These are phyloP conservation scores for Epirrita christyi DNA, from an alignment of 2,888 invertebrate genomes.

Conservation along the genomic window DNA sequence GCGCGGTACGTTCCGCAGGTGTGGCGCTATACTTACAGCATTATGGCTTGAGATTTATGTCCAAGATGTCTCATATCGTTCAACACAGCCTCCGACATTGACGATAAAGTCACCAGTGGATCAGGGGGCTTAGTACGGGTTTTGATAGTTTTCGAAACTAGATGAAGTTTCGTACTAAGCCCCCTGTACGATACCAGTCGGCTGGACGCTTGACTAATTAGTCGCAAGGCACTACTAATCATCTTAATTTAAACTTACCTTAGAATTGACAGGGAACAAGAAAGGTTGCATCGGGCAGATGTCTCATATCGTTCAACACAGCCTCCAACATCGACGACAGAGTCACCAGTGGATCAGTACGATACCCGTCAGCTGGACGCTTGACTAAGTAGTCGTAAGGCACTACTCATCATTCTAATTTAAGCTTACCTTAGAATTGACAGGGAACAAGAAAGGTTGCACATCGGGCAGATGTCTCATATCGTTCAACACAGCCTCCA, in stretches of 20 bases:
- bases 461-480: conserved; percentile 96
- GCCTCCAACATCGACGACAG: conserved; percentile 95
- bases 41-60: too few relatives aligned
- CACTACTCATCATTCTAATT: too few relatives aligned
- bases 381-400: conserved; percentile 94
- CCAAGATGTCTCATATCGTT: conserved; percentile 96
- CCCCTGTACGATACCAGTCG: conserved; percentile 95
- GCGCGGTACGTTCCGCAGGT: too few relatives aligned
- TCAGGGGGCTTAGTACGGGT: too few relatives aligned
- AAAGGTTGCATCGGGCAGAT: conserved; percentile 96
- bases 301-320: conserved; percentile 96
- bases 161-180: too few relatives aligned
- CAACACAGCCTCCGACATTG: conserved; percentile 94
- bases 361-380: conserved; percentile 93
- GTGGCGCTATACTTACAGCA: too few relatives aligned
- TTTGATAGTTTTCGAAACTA: too few relatives aligned
- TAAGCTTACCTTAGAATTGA: conserved; percentile 94
- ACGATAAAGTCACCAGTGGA: conserved; percentile 97
- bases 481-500: conserved; percentile 96
- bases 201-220: conserved; percentile 94
- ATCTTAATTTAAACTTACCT: too few relatives aligned
- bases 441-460: conserved; percentile 94
- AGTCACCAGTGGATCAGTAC: conserved; percentile 98
- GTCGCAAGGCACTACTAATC: conserved; percentile 90
- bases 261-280: conserved; percentile 94